phyloP scores from a whole-genome alignment of 2,888 invertebrate species.

The Diaperis boleti region DNA sequence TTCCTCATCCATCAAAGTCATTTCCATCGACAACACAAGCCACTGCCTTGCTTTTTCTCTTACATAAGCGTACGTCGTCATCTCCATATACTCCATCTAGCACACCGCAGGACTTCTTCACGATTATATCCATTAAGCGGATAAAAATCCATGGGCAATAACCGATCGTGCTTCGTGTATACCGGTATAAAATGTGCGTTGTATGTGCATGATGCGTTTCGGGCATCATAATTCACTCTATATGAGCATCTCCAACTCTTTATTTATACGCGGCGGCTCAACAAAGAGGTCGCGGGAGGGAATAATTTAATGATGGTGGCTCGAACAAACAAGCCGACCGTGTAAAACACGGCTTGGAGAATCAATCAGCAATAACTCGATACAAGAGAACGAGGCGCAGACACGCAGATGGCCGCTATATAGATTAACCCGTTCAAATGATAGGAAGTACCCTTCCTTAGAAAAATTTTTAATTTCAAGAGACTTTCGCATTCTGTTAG shows the following conservation, averaged over 20 bases:
- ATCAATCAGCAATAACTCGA: constrained; percentile 65
- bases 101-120: constrained; percentile 27
- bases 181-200: constrained; percentile 1
- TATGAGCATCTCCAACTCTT: constrained; percentile 52
- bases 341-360: constrained; percentile 63
- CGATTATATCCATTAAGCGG: constrained; percentile 24
- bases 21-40: neutral
- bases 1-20: neutral
- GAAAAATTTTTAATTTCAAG: no score
- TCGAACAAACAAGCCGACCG: constrained; percentile 63
- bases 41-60: neutral
- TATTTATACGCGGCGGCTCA: constrained; percentile 59
- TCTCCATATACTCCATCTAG: constrained; percentile 20
- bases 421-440: constrained; percentile 6
- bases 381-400: constrained; percentile 45
- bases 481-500: no score
- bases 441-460: neutral
- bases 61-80: constrained; percentile 12
- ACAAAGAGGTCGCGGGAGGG: constrained; percentile 62
- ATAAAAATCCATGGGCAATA: constrained; percentile 31
- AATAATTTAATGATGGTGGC: constrained; percentile 64
- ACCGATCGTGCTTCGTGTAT: constrained; percentile 21
- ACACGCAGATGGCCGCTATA: constrained; percentile 53
- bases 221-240: constrained; percentile 59
- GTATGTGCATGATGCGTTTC: constrained; percentile 45